Evolutionary conservation across 2,797 vertebrate genomes (phyloP).

Genomic region (Gastrophryne carolinensis): DNA sequence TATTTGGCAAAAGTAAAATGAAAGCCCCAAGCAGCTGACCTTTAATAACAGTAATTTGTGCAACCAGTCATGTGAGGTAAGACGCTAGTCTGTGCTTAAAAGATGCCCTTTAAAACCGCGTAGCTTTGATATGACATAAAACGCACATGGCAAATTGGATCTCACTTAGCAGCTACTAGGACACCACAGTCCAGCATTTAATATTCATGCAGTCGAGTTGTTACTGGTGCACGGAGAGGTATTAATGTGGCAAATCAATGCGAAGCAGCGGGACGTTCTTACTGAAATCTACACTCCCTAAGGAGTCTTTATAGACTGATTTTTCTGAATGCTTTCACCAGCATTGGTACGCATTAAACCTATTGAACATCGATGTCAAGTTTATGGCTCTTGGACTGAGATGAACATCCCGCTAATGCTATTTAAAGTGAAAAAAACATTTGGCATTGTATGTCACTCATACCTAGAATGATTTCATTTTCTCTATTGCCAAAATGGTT

Average conservation of each 20-base stretch:
- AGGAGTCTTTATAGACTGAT: conserved; percentile 11
- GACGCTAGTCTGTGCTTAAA: conserved; percentile 63
- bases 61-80: conserved; percentile 64
- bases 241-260: conserved; percentile 63
- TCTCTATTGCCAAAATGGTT: neutral
- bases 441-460: neutral
- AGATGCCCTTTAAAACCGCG: conserved; percentile 65
- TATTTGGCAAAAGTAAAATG: conserved; percentile 55
- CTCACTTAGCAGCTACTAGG: conserved; percentile 54
- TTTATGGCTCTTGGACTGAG: conserved; percentile 24
- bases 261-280: conserved; percentile 52
- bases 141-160: conserved; percentile 55
- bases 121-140: conserved; percentile 64
- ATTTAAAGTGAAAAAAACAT: neutral
- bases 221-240: conserved; percentile 56
- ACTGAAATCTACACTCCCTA: conserved; percentile 52
- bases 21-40: conserved; percentile 52
- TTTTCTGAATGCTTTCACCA: neutral
- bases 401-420: conserved; percentile 1
- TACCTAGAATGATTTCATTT: conserved; percentile 36
- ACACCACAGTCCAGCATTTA: conserved; percentile 53
- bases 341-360: conserved; percentile 6
- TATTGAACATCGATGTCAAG: neutral
- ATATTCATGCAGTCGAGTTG: conserved; percentile 44
- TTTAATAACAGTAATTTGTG: conserved; percentile 70